Percentiles rank a stretch among this genome's conserved stretches.
phyloP scores from a whole-genome alignment of 2,888 invertebrate genomes.

The Himalopsyche anomala region DNA sequence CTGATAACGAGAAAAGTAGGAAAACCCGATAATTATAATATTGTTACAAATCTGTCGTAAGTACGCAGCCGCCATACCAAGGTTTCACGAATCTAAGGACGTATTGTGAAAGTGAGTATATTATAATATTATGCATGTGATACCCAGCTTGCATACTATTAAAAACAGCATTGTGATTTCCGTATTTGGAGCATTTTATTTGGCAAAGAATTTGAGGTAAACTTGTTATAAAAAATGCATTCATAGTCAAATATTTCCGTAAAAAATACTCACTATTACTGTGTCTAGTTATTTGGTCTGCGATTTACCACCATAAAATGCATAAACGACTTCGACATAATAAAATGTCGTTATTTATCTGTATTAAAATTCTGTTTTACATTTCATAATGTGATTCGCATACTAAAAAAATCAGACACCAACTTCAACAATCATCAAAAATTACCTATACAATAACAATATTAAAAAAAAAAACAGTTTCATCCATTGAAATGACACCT shows the following conservation, averaged over 20 bases:
- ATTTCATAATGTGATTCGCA: too few relatives aligned
- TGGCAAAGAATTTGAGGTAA: constrained; percentile 13
- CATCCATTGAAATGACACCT: too few relatives aligned
- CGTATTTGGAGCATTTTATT: constrained; percentile 5
- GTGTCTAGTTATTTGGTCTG: too few relatives aligned
- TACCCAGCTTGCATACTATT: constrained; percentile 28
- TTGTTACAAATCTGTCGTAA: background rate
- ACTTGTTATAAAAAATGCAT: constrained; percentile 24
- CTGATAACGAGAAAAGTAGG: constrained; percentile 2
- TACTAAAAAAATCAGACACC: too few relatives aligned
- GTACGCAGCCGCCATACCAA: background rate
- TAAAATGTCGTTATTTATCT: too few relatives aligned
- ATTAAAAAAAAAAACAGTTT: too few relatives aligned
- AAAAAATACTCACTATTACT: background rate
- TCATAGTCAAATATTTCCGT: background rate
- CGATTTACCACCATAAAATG: too few relatives aligned
- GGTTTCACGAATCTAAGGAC: background rate
- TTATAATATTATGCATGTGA: background rate
- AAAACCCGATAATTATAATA: background rate
- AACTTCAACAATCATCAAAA: too few relatives aligned
- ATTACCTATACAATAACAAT: too few relatives aligned
- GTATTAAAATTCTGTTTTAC: too few relatives aligned
- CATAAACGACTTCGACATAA: too few relatives aligned
- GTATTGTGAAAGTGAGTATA: background rate
- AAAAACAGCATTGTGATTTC: constrained; percentile 23